phyloP scores from a whole-genome alignment of 2,888 invertebrate species.

The Selenia dentaria region DNA sequence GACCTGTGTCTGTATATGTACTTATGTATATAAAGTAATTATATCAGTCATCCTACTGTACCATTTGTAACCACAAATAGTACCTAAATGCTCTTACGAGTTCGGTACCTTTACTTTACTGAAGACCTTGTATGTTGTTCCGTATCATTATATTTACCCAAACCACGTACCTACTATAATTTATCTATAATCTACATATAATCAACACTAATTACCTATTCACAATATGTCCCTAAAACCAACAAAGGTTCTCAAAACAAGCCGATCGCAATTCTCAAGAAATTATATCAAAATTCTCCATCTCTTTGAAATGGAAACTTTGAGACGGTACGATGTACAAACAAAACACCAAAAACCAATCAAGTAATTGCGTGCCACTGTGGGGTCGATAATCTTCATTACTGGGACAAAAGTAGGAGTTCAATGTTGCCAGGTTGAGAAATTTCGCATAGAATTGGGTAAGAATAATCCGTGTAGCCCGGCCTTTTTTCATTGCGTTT shows the following conservation, averaged over 20 bases:
- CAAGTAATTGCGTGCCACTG: constrained; percentile 68
- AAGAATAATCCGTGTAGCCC: constrained; percentile 2
- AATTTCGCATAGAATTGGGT: constrained; percentile 33
- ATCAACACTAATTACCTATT: too few species aligned
- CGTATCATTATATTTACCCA: too few species aligned
- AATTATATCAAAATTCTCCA: constrained; percentile 29
- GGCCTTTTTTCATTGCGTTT: too few species aligned
- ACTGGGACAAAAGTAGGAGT: constrained; percentile 39
- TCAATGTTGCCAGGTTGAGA: constrained; percentile 28
- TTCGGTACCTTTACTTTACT: too few species aligned
- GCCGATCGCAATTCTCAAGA: constrained; percentile 5
- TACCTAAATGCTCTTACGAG: too few species aligned
- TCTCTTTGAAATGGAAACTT: constrained; percentile 22
- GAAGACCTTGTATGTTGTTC: too few species aligned
- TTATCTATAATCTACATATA: too few species aligned
- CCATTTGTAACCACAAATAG: too few species aligned
- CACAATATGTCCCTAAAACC: neutral
- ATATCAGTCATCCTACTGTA: too few species aligned
- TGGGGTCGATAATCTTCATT: constrained; percentile 69
- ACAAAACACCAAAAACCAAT: constrained; percentile 77
- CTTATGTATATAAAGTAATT: too few species aligned
- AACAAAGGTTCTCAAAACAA: constrained; percentile 5
- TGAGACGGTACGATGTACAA: constrained; percentile 33
- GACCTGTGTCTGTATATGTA: too few species aligned
- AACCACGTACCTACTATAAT: too few species aligned